Evolutionary conservation across 2,888 invertebrate genomes (phyloP).

Genomic region (Rhorus exstirpatorius): DNA sequence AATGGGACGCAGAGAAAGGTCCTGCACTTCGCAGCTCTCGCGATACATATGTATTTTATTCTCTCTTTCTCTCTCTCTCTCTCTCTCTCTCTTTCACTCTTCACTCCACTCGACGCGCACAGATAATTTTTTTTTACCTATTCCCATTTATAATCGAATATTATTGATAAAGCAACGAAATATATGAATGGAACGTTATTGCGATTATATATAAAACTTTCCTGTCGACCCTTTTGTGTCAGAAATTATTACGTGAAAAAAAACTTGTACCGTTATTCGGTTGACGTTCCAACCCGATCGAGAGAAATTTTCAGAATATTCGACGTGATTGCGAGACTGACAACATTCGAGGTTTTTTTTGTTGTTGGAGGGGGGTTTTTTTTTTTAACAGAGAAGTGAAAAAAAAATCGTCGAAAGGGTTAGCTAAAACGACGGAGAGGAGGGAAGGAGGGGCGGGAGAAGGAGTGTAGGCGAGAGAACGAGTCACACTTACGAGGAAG

Average conservation of each 20-base stretch:
- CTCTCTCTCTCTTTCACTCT: not conserved
- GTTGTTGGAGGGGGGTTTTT: too few relatives aligned
- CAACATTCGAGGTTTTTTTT: slow-evolving; percentile 33
- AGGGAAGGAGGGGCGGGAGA: slow-evolving; percentile 47
- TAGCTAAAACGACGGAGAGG: slow-evolving; percentile 41
- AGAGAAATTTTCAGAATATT: slow-evolving; percentile 7
- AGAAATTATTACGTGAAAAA: slow-evolving; percentile 26
- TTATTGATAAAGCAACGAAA: not conserved
- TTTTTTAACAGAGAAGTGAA: slow-evolving; percentile 1
- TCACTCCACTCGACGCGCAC: slow-evolving; percentile 8
- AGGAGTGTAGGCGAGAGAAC: slow-evolving; percentile 39
- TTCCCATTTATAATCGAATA: not conserved
- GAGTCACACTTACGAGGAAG: slow-evolving; percentile 64
- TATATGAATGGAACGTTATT: not conserved
- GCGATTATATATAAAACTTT: not conserved
- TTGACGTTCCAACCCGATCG: slow-evolving; percentile 5
- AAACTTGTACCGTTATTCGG: slow-evolving; percentile 14
- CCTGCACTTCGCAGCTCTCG: slow-evolving; percentile 20
- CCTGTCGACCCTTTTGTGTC: slow-evolving; percentile 27
- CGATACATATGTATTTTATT: slow-evolving; percentile 15
- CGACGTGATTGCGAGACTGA: not conserved
- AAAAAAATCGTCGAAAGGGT: slow-evolving; percentile 45
- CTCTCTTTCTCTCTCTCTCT: slow-evolving; percentile 11
- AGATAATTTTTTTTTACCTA: not conserved
- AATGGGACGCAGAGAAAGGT: slow-evolving; percentile 62